These are phyloP conservation scores for cattle (Bos taurus) DNA, from an alignment of 2,113 vertebrate species.

Conservation along the genomic window DNA sequence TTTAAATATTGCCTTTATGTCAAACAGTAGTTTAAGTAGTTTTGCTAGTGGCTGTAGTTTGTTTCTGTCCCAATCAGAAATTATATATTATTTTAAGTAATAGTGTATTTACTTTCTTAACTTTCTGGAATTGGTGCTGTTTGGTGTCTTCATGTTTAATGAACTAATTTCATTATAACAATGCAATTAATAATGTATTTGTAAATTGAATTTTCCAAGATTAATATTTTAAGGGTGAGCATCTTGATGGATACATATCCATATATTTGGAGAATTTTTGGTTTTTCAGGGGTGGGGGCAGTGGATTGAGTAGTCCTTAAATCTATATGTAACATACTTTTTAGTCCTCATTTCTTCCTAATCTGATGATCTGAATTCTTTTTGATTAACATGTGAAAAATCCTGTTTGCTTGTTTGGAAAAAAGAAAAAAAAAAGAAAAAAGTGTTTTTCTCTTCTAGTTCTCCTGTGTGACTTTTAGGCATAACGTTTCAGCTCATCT, in stretches of 20 bases:
- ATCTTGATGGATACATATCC: constrained; percentile 33
- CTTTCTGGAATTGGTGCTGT: constrained; percentile 69
- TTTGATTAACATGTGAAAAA: constrained; percentile 58
- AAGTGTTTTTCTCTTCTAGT: background rate
- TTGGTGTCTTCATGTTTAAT: constrained; percentile 61
- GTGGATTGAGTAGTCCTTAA: constrained; percentile 24
- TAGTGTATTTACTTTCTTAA: constrained; percentile 54
- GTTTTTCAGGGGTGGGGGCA: background rate
- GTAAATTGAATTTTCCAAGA: constrained; percentile 61
- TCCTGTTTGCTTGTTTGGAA: constrained; percentile 53
- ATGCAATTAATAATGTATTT: constrained; percentile 63
- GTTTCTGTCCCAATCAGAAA: constrained; percentile 50
- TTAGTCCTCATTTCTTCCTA: constrained; percentile 44
- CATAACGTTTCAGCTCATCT: background rate
- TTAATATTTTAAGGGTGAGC: constrained; percentile 49
- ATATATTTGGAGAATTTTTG: background rate
- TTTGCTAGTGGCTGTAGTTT: constrained; percentile 26
- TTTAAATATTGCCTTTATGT: constrained; percentile 36
- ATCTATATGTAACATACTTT: constrained; percentile 26
- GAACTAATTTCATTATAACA: constrained; percentile 57
- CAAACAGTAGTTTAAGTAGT: constrained; percentile 37
- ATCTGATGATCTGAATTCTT: constrained; percentile 58
- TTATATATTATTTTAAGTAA: constrained; percentile 58
- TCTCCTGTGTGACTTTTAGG: constrained; percentile 50
- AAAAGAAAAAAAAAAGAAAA: background rate